These are phyloP conservation scores for Unio delphinus DNA, from an alignment of 2,888 invertebrate genomes.

Conservation along the genomic window DNA sequence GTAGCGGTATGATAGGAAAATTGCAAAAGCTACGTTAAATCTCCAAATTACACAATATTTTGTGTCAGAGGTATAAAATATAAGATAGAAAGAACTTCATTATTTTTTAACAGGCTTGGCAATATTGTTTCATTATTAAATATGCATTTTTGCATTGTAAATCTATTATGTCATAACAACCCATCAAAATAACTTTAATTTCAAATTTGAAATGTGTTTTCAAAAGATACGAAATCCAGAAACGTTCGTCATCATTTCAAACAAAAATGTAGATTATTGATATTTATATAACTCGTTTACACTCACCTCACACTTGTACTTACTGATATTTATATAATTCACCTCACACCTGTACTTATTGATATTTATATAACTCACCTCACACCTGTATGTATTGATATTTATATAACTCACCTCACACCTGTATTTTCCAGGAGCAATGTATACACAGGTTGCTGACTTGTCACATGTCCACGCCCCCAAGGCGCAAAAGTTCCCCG, in stretches of 20 bases:
- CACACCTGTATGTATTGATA: conserved; percentile 32
- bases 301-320: not conserved
- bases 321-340: too few relatives aligned
- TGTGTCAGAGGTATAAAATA: conserved; percentile 12
- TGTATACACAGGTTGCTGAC: conserved; percentile 44
- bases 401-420: conserved; percentile 39
- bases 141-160: too few relatives aligned
- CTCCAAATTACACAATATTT: not conserved
- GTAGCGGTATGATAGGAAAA: too few relatives aligned
- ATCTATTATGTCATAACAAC: too few relatives aligned
- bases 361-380: conserved; percentile 2
- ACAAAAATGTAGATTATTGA: conserved; percentile 25
- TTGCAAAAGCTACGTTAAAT: too few relatives aligned
- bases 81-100: too few relatives aligned
- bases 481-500: conserved; percentile 50
- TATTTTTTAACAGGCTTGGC: too few relatives aligned
- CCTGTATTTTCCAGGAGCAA: conserved; percentile 45
- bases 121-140: too few relatives aligned
- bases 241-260: conserved; percentile 25
- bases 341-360: conserved; percentile 16
- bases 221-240: too few relatives aligned
- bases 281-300: too few relatives aligned
- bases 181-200: too few relatives aligned
- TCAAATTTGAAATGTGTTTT: too few relatives aligned
- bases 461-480: conserved; percentile 42